phyloP scores from a whole-genome alignment of 2,888 invertebrate genomes.

The Anaspis maculata region DNA sequence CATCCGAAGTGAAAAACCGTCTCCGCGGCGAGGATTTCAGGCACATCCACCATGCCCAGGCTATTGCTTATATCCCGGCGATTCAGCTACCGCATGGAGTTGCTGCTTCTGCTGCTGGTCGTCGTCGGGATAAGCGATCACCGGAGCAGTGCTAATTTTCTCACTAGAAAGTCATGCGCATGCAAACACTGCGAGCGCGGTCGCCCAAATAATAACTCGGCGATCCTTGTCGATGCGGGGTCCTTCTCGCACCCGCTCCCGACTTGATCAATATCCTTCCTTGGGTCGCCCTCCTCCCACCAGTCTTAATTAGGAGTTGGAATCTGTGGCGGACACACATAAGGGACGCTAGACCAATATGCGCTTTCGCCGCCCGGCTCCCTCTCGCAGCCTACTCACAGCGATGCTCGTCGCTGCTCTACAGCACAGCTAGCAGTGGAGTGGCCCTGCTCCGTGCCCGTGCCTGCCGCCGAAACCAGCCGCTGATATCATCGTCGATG shows the following conservation, averaged over 20 bases:
- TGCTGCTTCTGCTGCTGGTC: not conserved
- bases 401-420: not conserved
- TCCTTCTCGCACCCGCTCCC: constrained; percentile 30
- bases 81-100: no score
- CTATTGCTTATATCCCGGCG: no score
- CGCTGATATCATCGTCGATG: no score
- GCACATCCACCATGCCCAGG: no score
- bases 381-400: not conserved
- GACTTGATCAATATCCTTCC: constrained; percentile 45
- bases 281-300: constrained; percentile 45
- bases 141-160: constrained; percentile 33
- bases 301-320: constrained; percentile 79
- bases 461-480: no score
- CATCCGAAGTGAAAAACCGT: constrained; percentile 6
- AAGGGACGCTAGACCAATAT: constrained; percentile 43
- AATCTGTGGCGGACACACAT: constrained; percentile 76
- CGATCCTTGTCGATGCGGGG: constrained; percentile 30
- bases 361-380: constrained; percentile 24
- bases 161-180: constrained; percentile 36
- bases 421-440: no score
- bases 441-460: no score
- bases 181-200: constrained; percentile 38
- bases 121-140: constrained; percentile 4
- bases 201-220: constrained; percentile 43
- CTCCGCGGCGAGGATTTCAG: no score